Evolutionary conservation across 2,888 invertebrate genomes (phyloP).

Genomic region (Heterodera filipjevi): DNA sequence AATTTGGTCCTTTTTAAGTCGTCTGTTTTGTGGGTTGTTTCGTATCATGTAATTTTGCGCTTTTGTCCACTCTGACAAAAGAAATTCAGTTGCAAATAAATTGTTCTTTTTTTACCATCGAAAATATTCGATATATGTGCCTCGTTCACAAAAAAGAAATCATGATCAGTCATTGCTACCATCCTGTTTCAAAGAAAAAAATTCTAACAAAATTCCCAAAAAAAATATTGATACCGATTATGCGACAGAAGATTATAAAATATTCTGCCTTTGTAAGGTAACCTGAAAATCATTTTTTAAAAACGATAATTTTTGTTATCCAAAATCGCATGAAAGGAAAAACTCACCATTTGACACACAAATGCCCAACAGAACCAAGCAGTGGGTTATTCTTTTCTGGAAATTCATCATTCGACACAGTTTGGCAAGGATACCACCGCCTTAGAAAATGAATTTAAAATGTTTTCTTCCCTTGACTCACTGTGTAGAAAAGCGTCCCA

Average conservation of each 20-base stretch:
- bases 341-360: conserved; percentile 35
- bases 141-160: conserved; percentile 36
- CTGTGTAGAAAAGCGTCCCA: conserved; percentile 27
- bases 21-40: conserved; percentile 24
- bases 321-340: not conserved
- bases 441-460: conserved; percentile 17
- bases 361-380: conserved; percentile 33
- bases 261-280: conserved; percentile 34
- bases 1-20: conserved; percentile 31
- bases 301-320: too few species aligned
- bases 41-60: conserved; percentile 28
- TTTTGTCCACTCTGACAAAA: conserved; percentile 29
- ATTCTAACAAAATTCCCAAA: not conserved
- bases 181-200: conserved; percentile 15
- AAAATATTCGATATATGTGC: conserved; percentile 29
- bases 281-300: not conserved
- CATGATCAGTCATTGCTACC: conserved; percentile 34
- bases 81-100: too few species aligned
- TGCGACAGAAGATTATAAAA: conserved; percentile 34
- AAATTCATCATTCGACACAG: conserved; percentile 32
- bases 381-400: conserved; percentile 27
- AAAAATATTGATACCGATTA: conserved; percentile 22
- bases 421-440: conserved; percentile 38
- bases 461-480: not conserved
- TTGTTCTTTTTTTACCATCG: too few species aligned